phyloP scores from a whole-genome alignment of 2,113 vertebrate species.

The Eleginops maclovinus region DNA sequence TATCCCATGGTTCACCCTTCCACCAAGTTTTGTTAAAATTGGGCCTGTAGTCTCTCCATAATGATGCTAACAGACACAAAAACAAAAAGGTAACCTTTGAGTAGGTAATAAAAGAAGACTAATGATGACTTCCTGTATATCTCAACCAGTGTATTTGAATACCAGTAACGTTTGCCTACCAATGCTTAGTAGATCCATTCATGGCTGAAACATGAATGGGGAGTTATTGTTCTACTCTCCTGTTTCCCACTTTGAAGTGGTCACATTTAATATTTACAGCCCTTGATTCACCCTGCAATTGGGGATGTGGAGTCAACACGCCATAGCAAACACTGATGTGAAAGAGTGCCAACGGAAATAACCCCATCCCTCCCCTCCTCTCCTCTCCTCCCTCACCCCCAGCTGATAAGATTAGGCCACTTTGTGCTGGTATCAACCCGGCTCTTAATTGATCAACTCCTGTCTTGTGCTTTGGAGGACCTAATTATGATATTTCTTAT shows the following conservation, averaged over 20 bases:
- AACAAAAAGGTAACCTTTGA: no score
- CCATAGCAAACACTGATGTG: slow-evolving; percentile 58
- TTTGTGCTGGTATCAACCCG: slow-evolving; percentile 48
- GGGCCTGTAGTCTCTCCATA: no score
- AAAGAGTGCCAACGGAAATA: slow-evolving; percentile 76
- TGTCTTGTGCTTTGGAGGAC: slow-evolving; percentile 3
- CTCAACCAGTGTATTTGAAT: neutral
- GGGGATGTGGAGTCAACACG: slow-evolving; percentile 50
- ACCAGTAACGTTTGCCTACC: neutral
- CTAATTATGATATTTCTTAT: neutral
- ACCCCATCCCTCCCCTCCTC: slow-evolving; percentile 54
- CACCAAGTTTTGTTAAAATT: no score
- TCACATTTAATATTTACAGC: slow-evolving; percentile 46
- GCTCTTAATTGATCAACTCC: slow-evolving; percentile 38
- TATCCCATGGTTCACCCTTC: no score
- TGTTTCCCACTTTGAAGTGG: slow-evolving; percentile 13
- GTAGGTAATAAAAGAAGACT: neutral
- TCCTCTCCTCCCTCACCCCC: slow-evolving; percentile 24
- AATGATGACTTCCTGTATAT: slow-evolving; percentile 9
- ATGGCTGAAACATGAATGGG: neutral
- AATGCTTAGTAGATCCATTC: neutral
- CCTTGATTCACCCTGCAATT: slow-evolving; percentile 47
- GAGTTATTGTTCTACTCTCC: neutral
- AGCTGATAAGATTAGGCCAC: slow-evolving; percentile 69
- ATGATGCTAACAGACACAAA: no score